Evolutionary conservation across 92 coral and sea anemone genomes (phyloP).

Genomic region (Montipora capitata): DNA sequence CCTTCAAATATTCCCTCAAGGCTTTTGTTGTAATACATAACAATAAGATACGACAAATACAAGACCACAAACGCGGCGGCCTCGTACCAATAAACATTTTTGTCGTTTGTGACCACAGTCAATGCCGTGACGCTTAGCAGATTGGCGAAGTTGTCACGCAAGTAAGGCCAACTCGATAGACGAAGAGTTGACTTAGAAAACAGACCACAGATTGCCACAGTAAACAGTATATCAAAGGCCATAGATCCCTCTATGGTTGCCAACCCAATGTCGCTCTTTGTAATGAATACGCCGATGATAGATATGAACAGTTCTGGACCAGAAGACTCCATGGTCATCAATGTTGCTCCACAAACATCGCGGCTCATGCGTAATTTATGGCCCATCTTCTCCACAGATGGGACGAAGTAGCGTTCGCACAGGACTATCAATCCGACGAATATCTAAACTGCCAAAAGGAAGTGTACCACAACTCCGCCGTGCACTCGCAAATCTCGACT

Average conservation of each 20-base stretch:
- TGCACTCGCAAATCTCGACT: slow-evolving; percentile 74
- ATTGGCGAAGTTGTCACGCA: slow-evolving; percentile 78
- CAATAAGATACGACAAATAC: slow-evolving; percentile 76
- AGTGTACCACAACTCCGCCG: slow-evolving; percentile 73
- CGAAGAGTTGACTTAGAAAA: slow-evolving; percentile 74
- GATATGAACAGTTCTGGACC: slow-evolving; percentile 91
- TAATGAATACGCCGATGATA: slow-evolving; percentile 85
- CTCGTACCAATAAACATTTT: slow-evolving; percentile 87
- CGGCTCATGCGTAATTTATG: slow-evolving; percentile 61
- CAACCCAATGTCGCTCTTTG: slow-evolving; percentile 89
- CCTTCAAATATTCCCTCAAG: slow-evolving; percentile 60
- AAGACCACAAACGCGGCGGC: slow-evolving; percentile 75
- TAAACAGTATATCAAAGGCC: slow-evolving; percentile 85
- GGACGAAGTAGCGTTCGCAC: slow-evolving; percentile 88
- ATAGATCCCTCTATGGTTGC: slow-evolving; percentile 91
- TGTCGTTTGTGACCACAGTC: slow-evolving; percentile 74
- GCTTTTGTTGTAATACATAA: slow-evolving; percentile 80
- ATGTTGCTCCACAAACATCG: slow-evolving; percentile 94
- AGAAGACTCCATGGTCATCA: slow-evolving; percentile 90
- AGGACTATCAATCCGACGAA: slow-evolving; percentile 78
- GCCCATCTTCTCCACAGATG: slow-evolving; percentile 80
- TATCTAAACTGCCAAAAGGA: slow-evolving; percentile 75
- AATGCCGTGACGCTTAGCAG: slow-evolving; percentile 80
- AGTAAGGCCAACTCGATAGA: slow-evolving; percentile 83
- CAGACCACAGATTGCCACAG: slow-evolving; percentile 82